phyloP scores from a whole-genome alignment of 1,140 invertebrate genomes.

The Oreohelix idahoensis region DNA sequence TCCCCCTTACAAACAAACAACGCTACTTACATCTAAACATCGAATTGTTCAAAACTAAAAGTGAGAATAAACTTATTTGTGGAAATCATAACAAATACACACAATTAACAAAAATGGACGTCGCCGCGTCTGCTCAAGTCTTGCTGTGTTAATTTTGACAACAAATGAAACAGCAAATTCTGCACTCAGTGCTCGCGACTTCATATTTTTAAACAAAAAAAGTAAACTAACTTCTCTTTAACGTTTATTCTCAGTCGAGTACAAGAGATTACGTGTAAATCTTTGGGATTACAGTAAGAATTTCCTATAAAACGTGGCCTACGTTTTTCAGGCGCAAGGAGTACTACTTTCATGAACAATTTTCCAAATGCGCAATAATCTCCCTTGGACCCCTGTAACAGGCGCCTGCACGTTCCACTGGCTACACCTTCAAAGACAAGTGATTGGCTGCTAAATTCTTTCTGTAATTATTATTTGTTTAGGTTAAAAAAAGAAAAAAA shows the following conservation, averaged over 20 bases:
- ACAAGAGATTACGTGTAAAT: not conserved
- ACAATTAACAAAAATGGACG: too few species aligned
- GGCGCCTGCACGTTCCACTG: not conserved
- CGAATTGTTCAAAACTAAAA: too few species aligned
- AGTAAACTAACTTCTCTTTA: not conserved
- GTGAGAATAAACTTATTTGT: too few species aligned
- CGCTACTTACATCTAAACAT: too few species aligned
- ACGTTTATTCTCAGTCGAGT: not conserved
- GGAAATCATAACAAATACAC: too few species aligned
- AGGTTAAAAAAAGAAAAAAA: not conserved
- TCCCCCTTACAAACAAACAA: too few species aligned
- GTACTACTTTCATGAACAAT: not conserved
- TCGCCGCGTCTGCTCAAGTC: too few species aligned
- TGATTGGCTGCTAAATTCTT: constrained; percentile 19
- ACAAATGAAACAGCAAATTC: not conserved
- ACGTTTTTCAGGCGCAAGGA: not conserved
- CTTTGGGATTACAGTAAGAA: not conserved
- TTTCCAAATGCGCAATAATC: constrained; percentile 27
- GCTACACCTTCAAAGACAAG: constrained; percentile 14
- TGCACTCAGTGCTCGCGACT: not conserved
- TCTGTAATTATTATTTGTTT: constrained; percentile 22
- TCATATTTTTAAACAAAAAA: not conserved
- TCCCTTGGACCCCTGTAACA: not conserved
- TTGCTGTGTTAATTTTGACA: too few species aligned
- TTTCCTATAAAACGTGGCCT: not conserved